Percentiles rank a stretch among this genome's conserved stretches.
These are phyloP conservation scores for Carabus problematicus DNA, from an alignment of 2,888 invertebrate genomes.

Conservation along the genomic window DNA sequence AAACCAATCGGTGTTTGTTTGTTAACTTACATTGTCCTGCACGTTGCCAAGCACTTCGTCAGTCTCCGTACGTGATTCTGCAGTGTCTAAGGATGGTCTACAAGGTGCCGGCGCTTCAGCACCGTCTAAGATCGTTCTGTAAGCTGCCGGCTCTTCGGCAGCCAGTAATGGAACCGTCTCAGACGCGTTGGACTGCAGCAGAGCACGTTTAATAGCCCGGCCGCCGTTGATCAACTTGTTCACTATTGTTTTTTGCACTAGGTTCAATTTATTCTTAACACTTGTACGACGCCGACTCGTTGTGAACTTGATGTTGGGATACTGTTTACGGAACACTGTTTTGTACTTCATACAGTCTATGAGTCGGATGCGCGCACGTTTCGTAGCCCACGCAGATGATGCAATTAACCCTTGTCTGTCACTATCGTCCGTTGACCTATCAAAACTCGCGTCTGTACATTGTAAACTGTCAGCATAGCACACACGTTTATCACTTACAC, in stretches of 20 bases:
- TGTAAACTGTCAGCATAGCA: neutral
- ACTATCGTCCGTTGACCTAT: neutral
- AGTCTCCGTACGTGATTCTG: no score
- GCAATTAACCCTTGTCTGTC: conserved; percentile 8
- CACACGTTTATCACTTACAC: no score
- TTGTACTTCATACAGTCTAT: conserved; percentile 34
- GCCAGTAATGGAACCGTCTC: neutral
- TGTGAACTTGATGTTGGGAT: conserved; percentile 23
- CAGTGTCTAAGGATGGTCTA: no score
- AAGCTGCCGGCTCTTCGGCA: neutral
- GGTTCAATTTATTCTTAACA: neutral
- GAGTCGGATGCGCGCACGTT: conserved; percentile 13
- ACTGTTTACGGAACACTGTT: conserved; percentile 21
- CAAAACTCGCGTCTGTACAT: neutral
- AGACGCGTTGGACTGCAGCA: conserved; percentile 3
- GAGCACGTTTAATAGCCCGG: conserved; percentile 6
- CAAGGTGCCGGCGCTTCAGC: no score
- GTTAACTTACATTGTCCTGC: no score
- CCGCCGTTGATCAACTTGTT: neutral
- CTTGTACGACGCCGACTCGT: no score
- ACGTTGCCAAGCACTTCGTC: no score
- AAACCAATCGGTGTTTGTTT: no score
- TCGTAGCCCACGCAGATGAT: neutral
- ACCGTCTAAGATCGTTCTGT: no score
- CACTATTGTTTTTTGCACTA: conserved; percentile 10